Base-by-base conservation (phyloP, 2,113 vertebrate genomes). In the Catharus bicknelli region DNA sequence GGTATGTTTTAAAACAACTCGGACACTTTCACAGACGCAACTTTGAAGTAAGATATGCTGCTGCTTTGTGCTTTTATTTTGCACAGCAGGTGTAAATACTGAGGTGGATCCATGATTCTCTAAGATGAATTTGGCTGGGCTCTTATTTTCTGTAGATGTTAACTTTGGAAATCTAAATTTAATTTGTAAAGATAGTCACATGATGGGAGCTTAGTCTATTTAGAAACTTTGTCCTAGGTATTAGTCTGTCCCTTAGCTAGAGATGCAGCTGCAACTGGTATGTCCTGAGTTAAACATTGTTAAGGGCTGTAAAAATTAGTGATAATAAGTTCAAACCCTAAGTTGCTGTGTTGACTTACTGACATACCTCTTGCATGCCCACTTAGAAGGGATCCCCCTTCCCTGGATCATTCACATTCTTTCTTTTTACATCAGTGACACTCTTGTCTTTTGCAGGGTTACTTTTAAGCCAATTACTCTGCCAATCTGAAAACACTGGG, bases 1-100 rank as follows among this genome's bases (percentile, higher is more conserved):
- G 98, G 99, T 99, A 96, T 10, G 10, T 79, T 59, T 62, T 47
- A 40, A 57, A 88, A 57, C n/a, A 55, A 2, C 54, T 50, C 25
- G 42, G 36, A 27, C 7, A 1, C 16, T 75, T 62, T 3, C 5
- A 40, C 38, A 45, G 20, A 6, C 27, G 10, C 26, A 20, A 38
- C 20, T 40, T 63, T 78, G 64, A 55, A 85, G 16, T 54, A 21
- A 42, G 18, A 18, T 40, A 18, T 51, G 25, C 40, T 91, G 76
- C 48, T 59, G 18, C 53, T 77, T 51, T 66, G 29, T 80, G 34
- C 27, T 73, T 83, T 78, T 75, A 23, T 66, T 72, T 83, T 54
- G 34, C 6, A 23, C 21, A 58, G 25, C 10, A 75, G 27, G 12
- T 63, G 6, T 81, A 51, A 67, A 32, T 67, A 59, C 8, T 54